Percentiles rank a stretch among this genome's conserved stretches.
Conservation (phyloP, 2,113 vertebrate species). For the Stercorarius parasiticus region DNA sequence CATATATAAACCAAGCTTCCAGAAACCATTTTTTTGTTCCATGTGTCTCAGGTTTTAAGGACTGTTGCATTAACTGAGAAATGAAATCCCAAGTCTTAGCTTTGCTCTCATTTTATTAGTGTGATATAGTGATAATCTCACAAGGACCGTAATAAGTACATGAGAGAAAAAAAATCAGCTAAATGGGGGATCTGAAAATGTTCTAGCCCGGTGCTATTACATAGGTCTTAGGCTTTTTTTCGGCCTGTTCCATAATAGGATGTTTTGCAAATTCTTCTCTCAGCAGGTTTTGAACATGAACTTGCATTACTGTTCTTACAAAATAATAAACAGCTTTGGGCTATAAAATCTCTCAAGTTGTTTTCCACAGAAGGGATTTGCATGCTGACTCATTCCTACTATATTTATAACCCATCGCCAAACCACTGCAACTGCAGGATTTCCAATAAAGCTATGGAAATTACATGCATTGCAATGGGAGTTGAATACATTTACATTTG, state of each 20-base stretch:
- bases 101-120: background rate
- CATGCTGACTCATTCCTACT: slow-evolving; percentile 81
- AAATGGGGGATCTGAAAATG: slow-evolving; percentile 18
- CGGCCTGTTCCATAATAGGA: slow-evolving; percentile 47
- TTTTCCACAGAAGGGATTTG: slow-evolving; percentile 78
- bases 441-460: slow-evolving; percentile 83
- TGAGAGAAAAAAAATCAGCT: background rate
- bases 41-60: background rate
- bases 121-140: background rate
- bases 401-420: slow-evolving; percentile 79
- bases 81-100: background rate
- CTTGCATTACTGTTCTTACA: slow-evolving; percentile 75
- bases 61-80: background rate
- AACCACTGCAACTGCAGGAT: slow-evolving; percentile 71
- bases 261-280: slow-evolving; percentile 73
- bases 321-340: slow-evolving; percentile 80
- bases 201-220: background rate
- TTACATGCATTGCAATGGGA: slow-evolving; percentile 76
- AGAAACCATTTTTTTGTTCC: background rate
- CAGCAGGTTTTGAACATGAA: slow-evolving; percentile 76
- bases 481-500: slow-evolving; percentile 82
- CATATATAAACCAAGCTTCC: background rate
- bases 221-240: slow-evolving; percentile 18
- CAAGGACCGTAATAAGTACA: background rate
- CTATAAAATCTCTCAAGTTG: slow-evolving; percentile 79